Evolutionary conservation across 2,888 invertebrate genomes (phyloP).

Genomic region (Alsophila aescularia): DNA sequence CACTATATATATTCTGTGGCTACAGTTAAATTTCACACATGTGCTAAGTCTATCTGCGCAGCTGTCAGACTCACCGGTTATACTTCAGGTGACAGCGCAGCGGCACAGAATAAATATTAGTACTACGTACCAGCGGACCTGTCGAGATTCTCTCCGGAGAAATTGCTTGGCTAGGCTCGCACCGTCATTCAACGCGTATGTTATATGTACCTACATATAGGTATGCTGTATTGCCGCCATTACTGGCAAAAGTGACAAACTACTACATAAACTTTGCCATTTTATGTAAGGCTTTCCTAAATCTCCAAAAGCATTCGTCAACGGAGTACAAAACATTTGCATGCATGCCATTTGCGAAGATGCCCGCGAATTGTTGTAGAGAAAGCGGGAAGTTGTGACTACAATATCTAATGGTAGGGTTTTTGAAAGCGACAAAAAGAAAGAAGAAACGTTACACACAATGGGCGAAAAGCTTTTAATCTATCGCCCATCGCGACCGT

Average conservation of each 20-base stretch:
- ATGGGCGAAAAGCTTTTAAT: too few species aligned
- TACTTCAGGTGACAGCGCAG: too few species aligned
- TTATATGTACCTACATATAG: too few species aligned
- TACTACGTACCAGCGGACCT: constrained; percentile 46
- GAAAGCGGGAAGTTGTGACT: constrained; percentile 41
- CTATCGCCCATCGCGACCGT: too few species aligned
- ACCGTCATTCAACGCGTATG: constrained; percentile 50
- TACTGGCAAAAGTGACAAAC: constrained; percentile 42
- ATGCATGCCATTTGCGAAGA: constrained; percentile 38
- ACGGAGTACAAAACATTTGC: constrained; percentile 21
- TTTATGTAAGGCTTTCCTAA: constrained; percentile 45
- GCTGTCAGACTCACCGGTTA: constrained; percentile 44
- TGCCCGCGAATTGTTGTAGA: constrained; percentile 35
- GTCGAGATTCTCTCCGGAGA: constrained; percentile 71
- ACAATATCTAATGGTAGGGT: constrained; percentile 31
- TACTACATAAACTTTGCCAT: constrained; percentile 37
- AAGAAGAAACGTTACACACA: too few species aligned
- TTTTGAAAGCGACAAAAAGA: too few species aligned
- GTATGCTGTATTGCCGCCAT: constrained; percentile 54
- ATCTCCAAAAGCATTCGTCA: constrained; percentile 16
- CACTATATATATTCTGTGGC: neutral
- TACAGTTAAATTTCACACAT: constrained; percentile 31
- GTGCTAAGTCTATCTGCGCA: constrained; percentile 25
- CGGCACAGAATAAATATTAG: constrained; percentile 18
- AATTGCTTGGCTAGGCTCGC: constrained; percentile 63